Evolutionary conservation across 1,140 invertebrate species (phyloP), one percentile per base, ranked within the genome.

Genomic region (Apis florea): DNA sequence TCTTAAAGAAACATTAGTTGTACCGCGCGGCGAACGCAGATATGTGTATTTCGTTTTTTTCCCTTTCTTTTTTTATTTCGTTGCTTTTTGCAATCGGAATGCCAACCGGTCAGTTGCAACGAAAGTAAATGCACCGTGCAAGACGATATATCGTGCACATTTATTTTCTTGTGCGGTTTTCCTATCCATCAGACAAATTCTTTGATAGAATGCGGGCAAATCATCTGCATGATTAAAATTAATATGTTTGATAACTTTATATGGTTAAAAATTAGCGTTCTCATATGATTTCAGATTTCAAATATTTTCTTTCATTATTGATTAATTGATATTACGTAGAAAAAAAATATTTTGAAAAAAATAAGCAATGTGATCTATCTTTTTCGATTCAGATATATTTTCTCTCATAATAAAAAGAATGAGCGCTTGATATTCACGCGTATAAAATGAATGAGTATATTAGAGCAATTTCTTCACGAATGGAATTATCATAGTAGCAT

Each of bases 1-100:
- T 76, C 87, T 72, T 75, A 79, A 53, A 40, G 81, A 85, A 89
- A 90, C 83, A 85, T 85, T 83, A 75, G 87, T 91, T 90, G 79
- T 79, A 84, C 77, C 67, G 70, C 67, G 63, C 68, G 54, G 54
- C 70, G 66, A 89, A 85, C 88, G 81, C 89, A 89, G 82, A 84
- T 77, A 76, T 81, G 63, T 83, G 69, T 79, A 31, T 80, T 83
- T 89, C 83, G 82, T 84, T 67, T 49, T 75, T 31, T 40, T 31
- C 61, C n/a, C 72, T 68, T 79, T 80, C 40, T 82, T 71, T 84
- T 75, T 56, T 61, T 72, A 69, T 72, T 84, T 81, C 83, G 78
- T 75, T 79, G 54, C 75, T 64, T 61, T 66, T 59, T 56, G 66
- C 59, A 51, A 82, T 84, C 56, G 71, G 70, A 87, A 87, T 87